Evolutionary conservation across 2,888 invertebrate genomes (phyloP), one percentile per base, ranked within the genome.

Genomic region (Oscheius sp.): DNA sequence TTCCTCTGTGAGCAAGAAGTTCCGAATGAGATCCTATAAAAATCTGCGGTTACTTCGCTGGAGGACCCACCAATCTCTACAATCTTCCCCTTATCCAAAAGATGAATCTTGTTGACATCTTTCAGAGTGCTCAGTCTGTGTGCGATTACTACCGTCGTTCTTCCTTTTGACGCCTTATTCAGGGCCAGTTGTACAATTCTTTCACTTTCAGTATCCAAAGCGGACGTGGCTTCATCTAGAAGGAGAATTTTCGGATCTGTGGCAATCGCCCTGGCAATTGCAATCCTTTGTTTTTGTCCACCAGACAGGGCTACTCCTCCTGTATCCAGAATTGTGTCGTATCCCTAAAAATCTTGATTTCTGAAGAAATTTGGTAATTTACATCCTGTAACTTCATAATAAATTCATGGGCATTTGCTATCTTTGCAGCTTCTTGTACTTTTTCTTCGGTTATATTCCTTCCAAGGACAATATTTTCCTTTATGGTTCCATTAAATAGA

Each of bases 201-300:
- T 79, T 89, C 89, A 23, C 88, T 88, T 72, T 89, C 88, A 1
- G 89, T 84, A 73, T 89, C 89, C 18, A 89, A 77, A 13, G 89
- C 89, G 75, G 88, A 88, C 0, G 89, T 89, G 0, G 89, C 89
- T 72, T 89, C 89, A 78, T 89, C 89, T 72, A 89, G 77, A 5
- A 89, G 79, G 29, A 89, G 77, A 58, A 89, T 86, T 18, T 82
- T 81, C 1, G 89, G 89, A 29, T 89, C 84, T 6, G 88, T 80
- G 85, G 84, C 75, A 87, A 80, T 5, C 85, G 89, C 76, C 88
- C 83, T 21, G 86, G 89, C 53, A 88, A 89, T 53, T 87, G 89
- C 69, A 87, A 85, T 73, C 88, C 81, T 76, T 77, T 89, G 89
- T 73, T 89, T 89, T 79, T 89, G 89, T 0, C 89, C 89, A 21